These are phyloP conservation scores for Streblospio benedicti DNA, from an alignment of 1,140 invertebrate species.

Conservation along the genomic window DNA sequence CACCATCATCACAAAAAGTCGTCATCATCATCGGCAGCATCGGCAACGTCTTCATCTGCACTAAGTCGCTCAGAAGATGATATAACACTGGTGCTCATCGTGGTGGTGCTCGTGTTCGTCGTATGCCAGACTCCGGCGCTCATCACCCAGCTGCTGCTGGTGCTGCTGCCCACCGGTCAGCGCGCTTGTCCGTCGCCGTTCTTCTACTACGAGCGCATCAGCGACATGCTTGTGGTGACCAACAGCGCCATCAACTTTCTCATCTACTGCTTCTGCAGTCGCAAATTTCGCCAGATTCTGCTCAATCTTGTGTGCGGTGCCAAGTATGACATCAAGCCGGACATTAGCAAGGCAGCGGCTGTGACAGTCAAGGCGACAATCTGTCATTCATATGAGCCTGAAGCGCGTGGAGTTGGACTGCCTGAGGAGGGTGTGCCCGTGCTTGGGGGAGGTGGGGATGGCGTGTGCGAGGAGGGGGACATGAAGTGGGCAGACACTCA, in stretches of 20 bases:
- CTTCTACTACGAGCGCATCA: conserved; percentile 20
- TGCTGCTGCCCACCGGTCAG: background rate
- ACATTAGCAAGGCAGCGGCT: too few relatives aligned
- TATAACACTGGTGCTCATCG: conserved; percentile 18
- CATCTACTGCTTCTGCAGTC: conserved; percentile 19
- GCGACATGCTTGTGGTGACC: conserved; percentile 16
- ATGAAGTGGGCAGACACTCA: too few relatives aligned
- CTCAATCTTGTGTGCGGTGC: conserved; percentile 11
- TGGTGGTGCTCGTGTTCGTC: conserved; percentile 18
- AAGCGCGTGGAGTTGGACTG: too few relatives aligned
- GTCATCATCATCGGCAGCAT: too few relatives aligned
- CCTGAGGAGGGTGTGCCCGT: too few relatives aligned
- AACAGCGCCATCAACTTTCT: conserved; percentile 17
- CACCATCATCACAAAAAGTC: too few relatives aligned
- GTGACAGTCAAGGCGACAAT: too few relatives aligned
- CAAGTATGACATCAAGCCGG: too few relatives aligned
- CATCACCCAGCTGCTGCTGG: conserved; percentile 11
- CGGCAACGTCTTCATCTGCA: background rate
- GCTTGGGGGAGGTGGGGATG: too few relatives aligned
- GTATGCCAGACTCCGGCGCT: conserved; percentile 15
- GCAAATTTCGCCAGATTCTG: conserved; percentile 14
- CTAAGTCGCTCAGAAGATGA: conserved; percentile 14
- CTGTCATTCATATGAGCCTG: too few relatives aligned
- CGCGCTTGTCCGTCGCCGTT: conserved; percentile 5
- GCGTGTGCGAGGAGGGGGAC: too few relatives aligned